phyloP scores from a whole-genome alignment of 2,888 invertebrate genomes.

The Agrochola macilenta region DNA sequence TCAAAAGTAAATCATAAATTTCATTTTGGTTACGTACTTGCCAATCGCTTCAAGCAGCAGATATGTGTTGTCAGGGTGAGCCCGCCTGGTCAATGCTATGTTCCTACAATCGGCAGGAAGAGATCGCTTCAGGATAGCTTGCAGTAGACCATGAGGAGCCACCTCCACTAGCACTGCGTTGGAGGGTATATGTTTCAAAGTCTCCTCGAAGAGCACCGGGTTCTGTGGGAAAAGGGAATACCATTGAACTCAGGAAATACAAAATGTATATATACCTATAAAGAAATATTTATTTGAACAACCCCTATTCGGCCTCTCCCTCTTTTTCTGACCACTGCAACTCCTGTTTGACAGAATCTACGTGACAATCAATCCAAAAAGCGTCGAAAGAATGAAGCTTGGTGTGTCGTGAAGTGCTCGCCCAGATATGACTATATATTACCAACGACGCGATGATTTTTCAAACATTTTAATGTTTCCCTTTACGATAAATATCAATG shows the following conservation, averaged over 20 bases:
- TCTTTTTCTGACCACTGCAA: too few species aligned
- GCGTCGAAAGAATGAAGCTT: too few species aligned
- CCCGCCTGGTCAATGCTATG: conserved; percentile 94
- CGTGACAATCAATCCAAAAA: neutral
- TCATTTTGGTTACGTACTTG: conserved; percentile 85
- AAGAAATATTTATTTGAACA: neutral
- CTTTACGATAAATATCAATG: too few species aligned
- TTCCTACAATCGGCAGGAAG: conserved; percentile 91
- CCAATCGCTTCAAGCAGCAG: conserved; percentile 91
- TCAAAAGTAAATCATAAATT: neutral
- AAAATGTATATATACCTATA: neutral
- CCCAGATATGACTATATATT: too few species aligned
- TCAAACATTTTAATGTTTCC: too few species aligned
- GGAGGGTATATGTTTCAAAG: conserved; percentile 93
- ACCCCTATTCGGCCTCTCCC: too few species aligned
- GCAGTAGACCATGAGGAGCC: conserved; percentile 97
- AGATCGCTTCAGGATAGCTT: conserved; percentile 95
- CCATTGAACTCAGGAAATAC: neutral
- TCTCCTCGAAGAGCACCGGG: conserved; percentile 95
- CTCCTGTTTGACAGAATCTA: too few species aligned
- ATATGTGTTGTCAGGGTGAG: conserved; percentile 90
- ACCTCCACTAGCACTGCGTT: conserved; percentile 96
- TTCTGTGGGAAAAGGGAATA: conserved; percentile 74
- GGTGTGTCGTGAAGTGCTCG: too few species aligned
- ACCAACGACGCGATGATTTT: too few species aligned